Evolutionary conservation across 30 jellyfish, hydroid and myxozoan species (phyloP).

Genomic region (Cassiopea andromeda): DNA sequence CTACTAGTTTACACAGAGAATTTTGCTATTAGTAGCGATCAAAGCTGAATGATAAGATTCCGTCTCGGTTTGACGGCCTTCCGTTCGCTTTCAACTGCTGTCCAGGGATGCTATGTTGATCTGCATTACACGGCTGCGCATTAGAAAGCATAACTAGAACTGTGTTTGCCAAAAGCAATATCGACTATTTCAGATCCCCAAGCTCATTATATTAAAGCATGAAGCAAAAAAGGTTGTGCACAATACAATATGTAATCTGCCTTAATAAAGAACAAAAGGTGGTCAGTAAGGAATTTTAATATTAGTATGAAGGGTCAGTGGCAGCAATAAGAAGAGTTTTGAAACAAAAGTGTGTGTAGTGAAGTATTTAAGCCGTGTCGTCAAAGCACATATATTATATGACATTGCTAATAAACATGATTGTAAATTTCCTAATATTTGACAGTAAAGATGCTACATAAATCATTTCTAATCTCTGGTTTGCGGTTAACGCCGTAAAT

Average conservation of each 20-base stretch:
- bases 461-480: too few relatives aligned
- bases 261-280: constrained; percentile 51
- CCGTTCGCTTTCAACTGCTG: constrained; percentile 6
- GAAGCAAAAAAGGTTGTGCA: constrained; percentile 24
- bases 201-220: constrained; percentile 48
- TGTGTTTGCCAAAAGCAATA: constrained; percentile 20
- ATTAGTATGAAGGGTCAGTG: constrained; percentile 16
- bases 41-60: neutral
- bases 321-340: constrained; percentile 2
- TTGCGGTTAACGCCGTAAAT: too few relatives aligned
- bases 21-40: neutral
- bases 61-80: constrained; percentile 25
- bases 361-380: neutral
- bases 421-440: too few relatives aligned
- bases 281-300: constrained; percentile 57
- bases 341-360: neutral
- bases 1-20: neutral
- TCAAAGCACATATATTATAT: neutral
- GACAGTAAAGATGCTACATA: too few relatives aligned
- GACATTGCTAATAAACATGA: neutral
- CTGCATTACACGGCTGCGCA: constrained; percentile 2
- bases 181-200: constrained; percentile 62
- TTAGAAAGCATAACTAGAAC: neutral
- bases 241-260: constrained; percentile 57
- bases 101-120: neutral